Evolutionary conservation across 2,888 invertebrate genomes (phyloP).

Genomic region (Drosophila infuscata): DNA sequence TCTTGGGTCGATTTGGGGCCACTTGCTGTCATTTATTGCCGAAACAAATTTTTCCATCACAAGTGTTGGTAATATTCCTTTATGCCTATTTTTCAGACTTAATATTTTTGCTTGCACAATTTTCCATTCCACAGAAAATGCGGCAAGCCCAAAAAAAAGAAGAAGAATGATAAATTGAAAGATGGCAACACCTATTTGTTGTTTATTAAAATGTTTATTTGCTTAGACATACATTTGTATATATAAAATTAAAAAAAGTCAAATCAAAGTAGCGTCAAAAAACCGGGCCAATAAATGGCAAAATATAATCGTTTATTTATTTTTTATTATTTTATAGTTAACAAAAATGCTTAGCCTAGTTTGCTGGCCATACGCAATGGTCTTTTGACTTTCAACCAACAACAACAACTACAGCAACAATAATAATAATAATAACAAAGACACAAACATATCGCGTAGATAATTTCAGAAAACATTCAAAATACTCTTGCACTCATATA

Average conservation of each 20-base stretch:
- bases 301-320: conserved; percentile 20
- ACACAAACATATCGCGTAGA: conserved; percentile 35
- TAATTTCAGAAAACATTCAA: conserved; percentile 47
- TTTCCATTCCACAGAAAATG: conserved; percentile 60
- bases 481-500: conserved; percentile 16
- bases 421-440: not conserved
- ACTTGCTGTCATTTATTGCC: conserved; percentile 17
- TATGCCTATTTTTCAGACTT: not conserved
- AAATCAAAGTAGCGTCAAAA: conserved; percentile 54
- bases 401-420: conserved; percentile 7
- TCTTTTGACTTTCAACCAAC: conserved; percentile 14
- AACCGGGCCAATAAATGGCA: conserved; percentile 49
- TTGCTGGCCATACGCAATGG: conserved; percentile 26
- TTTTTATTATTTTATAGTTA: conserved; percentile 43
- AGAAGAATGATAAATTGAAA: conserved; percentile 7
- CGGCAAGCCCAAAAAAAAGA: conserved; percentile 55
- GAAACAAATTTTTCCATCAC: not conserved
- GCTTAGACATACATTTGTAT: not conserved
- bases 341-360: conserved; percentile 50
- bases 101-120: conserved; percentile 32
- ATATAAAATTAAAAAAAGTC: conserved; percentile 46
- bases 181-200: conserved; percentile 50
- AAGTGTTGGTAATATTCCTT: conserved; percentile 1
- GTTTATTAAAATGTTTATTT: conserved; percentile 61
- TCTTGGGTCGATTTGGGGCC: conserved; percentile 19